Base-by-base conservation (phyloP, 2,797 vertebrate genomes). In the Anolis apletophallus region DNA sequence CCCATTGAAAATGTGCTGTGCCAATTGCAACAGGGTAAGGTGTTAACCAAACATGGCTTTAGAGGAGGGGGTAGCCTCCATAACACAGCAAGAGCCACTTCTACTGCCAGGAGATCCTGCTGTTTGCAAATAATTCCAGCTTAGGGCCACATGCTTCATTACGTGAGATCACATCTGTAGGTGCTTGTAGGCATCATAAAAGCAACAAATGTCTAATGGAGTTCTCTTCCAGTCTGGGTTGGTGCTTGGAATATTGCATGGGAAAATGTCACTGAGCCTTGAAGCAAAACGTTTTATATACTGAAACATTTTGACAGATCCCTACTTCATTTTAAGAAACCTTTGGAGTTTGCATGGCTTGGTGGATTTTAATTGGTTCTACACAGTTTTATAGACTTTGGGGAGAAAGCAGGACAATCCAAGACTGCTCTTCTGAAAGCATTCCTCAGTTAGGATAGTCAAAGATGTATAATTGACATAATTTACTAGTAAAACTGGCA, bases 61-160 rank as follows among this genome's bases (percentile, higher is more conserved):
- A 91, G 91, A 93, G 87, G 91, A 50, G 34, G 88, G 89, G 90
- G 90, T 57, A 83, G 92, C 88, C 94, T 94, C 96, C 94, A 94
- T 90, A 92, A 90, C 95, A 89, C 95, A 96, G 96, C 93, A 89
- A 97, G 95, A 3, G 76, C 92, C 84, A 83, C 91, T 91, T 88
- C 91, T 86, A 90, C 91, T 96, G 95, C 96, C 96, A 96, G 94
- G 92, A 93, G 90, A 94, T 94, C 95, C 96, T 92, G 95, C 95
- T 97, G 96, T 95, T 95, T 93, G 93, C 94, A 96, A 93, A 95
- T 93, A 94, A 93, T 95, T 95, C 92, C 93, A 93, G 88, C 89
- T 94, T 94, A 90, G 93, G 93, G 87, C 94, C 94, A 95, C 96
- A 94, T 94, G 95, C 93, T 93, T 95, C 87, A 86, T 95, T 96